Conservation (phyloP, 2,888 invertebrate species). For the Cosmorhoe ocellata region DNA sequence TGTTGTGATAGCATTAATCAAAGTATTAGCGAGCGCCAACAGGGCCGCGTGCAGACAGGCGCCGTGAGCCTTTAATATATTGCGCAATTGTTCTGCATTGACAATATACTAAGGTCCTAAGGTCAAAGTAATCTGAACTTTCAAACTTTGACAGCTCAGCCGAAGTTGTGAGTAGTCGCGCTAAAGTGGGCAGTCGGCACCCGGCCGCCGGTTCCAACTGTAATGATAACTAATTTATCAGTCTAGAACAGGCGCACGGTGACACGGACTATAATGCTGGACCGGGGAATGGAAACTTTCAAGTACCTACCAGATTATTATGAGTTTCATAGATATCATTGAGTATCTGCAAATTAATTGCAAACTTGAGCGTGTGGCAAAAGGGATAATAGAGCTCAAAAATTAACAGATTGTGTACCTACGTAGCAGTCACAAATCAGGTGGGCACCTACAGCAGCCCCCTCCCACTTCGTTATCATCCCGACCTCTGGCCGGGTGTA, state of each 20-base stretch:
- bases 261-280: not conserved
- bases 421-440: too few species aligned
- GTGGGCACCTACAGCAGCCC: too few species aligned
- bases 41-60: not conserved
- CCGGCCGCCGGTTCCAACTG: not conserved
- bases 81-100: too few species aligned
- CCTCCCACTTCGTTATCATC: not conserved
- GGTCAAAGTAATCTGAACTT: conserved; percentile 1
- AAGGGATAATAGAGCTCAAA: too few species aligned
- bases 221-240: not conserved
- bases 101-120: too few species aligned
- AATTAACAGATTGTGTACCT: too few species aligned
- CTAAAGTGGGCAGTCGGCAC: conserved; percentile 6
- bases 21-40: not conserved
- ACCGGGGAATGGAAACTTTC: not conserved
- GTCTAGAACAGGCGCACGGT: conserved; percentile 7
- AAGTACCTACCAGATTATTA: not conserved
- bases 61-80: too few species aligned
- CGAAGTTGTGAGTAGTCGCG: not conserved
- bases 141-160: conserved; percentile 1
- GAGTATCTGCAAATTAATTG: too few species aligned
- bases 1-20: conserved; percentile 2
- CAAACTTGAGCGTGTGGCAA: too few species aligned
- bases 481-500: not conserved
- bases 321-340: too few species aligned